These are phyloP conservation scores for Chiroxiphia lanceolata DNA, from an alignment of 2,797 vertebrate species.

Conservation along the genomic window DNA sequence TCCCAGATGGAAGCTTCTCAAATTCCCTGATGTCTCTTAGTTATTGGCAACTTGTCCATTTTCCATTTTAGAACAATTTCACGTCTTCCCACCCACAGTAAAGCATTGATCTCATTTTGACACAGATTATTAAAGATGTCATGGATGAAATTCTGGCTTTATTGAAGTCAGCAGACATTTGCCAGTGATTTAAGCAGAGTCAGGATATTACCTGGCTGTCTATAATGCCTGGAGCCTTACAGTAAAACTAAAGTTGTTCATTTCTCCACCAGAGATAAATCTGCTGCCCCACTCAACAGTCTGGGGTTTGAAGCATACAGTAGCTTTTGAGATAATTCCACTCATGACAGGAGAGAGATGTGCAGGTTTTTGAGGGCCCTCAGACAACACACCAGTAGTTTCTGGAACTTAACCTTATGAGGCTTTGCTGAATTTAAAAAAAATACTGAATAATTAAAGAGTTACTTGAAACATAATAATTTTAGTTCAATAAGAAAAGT, in stretches of 20 bases:
- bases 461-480: neutral
- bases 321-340: neutral
- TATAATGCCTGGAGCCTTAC: slow-evolving; percentile 2
- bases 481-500: neutral
- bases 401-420: neutral
- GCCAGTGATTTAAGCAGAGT: slow-evolving; percentile 20
- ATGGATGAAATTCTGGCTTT: slow-evolving; percentile 11
- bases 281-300: neutral
- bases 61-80: slow-evolving; percentile 38
- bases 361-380: neutral
- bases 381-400: neutral
- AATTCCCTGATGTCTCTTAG: slow-evolving; percentile 6
- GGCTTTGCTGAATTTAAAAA: neutral
- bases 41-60: slow-evolving; percentile 48
- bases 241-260: neutral
- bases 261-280: slow-evolving; percentile 3
- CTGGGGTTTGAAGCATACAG: neutral
- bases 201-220: slow-evolving; percentile 22
- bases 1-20: slow-evolving; percentile 31
- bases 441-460: neutral
- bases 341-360: neutral
- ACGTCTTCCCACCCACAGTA: neutral
- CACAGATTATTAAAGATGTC: slow-evolving; percentile 45
- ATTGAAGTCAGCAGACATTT: slow-evolving; percentile 31
- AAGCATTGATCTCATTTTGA: slow-evolving; percentile 44